A percentile compares a stretch with the other conserved stretches of the same genome.
These are phyloP conservation scores for Pachypeltis micranthus DNA, from an alignment of 1,140 invertebrate species.

Conservation along the genomic window DNA sequence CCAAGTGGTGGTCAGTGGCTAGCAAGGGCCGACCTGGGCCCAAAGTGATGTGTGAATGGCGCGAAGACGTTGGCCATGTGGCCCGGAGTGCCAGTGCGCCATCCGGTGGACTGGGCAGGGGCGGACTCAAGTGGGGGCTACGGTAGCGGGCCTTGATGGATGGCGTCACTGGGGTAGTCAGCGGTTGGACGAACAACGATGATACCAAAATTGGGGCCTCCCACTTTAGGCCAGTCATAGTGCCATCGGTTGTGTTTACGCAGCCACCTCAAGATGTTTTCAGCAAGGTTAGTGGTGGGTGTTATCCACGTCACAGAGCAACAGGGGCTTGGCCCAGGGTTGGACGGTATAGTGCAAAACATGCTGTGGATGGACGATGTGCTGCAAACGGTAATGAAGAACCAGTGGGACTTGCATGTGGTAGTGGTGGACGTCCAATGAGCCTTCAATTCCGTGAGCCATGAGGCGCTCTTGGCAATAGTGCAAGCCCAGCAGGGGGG, in stretches of 20 bases:
- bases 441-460: conserved; percentile 33
- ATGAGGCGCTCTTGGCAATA: conserved; percentile 20
- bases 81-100: background rate
- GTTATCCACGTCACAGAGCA: background rate
- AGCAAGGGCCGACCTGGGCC: background rate
- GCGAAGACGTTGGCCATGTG: background rate
- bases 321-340: background rate
- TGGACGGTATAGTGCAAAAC: background rate
- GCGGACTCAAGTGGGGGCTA: background rate
- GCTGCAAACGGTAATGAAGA: background rate
- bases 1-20: background rate
- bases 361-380: background rate
- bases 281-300: background rate
- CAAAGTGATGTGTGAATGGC: background rate
- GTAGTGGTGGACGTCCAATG: conserved; percentile 28
- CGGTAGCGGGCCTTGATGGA: background rate
- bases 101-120: background rate
- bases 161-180: background rate
- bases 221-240: background rate
- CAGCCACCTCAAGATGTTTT: background rate
- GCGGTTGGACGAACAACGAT: background rate
- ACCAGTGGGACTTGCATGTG: background rate
- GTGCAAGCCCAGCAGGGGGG: conserved; percentile 18
- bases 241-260: background rate
- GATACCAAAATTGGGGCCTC: background rate